These are phyloP conservation scores for Alligator sinensis DNA, from an alignment of 2,113 vertebrate genomes.

Conservation along the genomic window DNA sequence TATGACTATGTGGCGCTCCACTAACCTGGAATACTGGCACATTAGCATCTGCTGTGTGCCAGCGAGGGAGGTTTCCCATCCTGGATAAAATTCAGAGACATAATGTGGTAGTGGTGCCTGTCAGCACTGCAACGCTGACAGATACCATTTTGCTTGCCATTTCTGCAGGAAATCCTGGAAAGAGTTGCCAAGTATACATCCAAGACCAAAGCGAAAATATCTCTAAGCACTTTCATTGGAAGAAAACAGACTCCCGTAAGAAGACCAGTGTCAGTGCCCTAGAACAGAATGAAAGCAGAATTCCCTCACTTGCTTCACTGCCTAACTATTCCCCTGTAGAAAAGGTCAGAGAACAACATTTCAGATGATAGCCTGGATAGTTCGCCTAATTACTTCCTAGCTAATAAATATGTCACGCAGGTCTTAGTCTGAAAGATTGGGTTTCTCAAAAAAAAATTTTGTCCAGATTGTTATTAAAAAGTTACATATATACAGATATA, in stretches of 20 bases:
- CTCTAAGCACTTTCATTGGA: background rate
- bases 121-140: background rate
- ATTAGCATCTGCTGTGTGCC: background rate
- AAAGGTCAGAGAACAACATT: background rate
- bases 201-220: background rate
- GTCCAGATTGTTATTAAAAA: background rate
- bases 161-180: background rate
- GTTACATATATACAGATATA: no score
- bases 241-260: background rate
- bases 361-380: background rate
- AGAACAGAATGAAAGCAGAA: background rate
- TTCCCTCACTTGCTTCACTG: background rate
- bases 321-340: background rate
- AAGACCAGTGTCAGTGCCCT: fast-evolving
- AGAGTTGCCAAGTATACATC: background rate
- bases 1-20: background rate
- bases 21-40: background rate
- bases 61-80: background rate
- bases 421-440: background rate
- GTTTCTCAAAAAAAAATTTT: background rate
- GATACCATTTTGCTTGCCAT: background rate
- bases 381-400: background rate
- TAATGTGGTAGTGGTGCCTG: background rate
- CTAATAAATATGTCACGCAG: background rate
- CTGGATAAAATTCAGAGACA: background rate